These are phyloP conservation scores for Premnoplex brunnescens DNA, from an alignment of 2,797 vertebrate genomes.

Conservation along the genomic window DNA sequence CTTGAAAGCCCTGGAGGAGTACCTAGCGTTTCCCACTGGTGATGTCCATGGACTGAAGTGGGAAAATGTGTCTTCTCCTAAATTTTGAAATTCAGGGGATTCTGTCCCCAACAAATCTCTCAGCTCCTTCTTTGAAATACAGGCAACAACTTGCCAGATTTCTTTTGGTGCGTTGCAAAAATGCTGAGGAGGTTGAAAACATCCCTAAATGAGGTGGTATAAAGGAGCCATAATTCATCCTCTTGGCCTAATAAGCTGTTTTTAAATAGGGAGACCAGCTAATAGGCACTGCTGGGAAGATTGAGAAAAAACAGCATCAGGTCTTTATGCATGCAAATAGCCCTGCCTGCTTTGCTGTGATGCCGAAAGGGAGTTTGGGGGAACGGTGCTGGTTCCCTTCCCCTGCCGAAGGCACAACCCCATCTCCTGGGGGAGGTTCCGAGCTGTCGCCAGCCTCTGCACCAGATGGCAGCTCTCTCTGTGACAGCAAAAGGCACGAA, in stretches of 20 bases:
- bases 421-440: neutral
- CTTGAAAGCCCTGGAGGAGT: neutral
- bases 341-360: neutral
- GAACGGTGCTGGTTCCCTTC: accelerated
- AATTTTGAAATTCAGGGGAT: neutral
- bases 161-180: neutral
- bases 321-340: neutral
- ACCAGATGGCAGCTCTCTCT: constrained; percentile 18
- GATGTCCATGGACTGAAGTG: neutral
- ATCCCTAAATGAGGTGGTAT: neutral
- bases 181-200: neutral
- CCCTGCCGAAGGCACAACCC: neutral
- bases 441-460: neutral
- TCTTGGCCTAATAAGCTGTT: neutral
- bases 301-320: neutral
- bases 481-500: neutral
- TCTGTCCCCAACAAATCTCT: neutral
- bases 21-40: neutral
- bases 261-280: neutral
- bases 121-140: neutral
- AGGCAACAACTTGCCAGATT: neutral
- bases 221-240: neutral
- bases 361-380: neutral
- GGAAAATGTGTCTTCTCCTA: neutral
- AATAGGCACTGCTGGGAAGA: neutral